Conservation (phyloP, 2,888 invertebrate genomes). For the Lydus trimaculatus region DNA sequence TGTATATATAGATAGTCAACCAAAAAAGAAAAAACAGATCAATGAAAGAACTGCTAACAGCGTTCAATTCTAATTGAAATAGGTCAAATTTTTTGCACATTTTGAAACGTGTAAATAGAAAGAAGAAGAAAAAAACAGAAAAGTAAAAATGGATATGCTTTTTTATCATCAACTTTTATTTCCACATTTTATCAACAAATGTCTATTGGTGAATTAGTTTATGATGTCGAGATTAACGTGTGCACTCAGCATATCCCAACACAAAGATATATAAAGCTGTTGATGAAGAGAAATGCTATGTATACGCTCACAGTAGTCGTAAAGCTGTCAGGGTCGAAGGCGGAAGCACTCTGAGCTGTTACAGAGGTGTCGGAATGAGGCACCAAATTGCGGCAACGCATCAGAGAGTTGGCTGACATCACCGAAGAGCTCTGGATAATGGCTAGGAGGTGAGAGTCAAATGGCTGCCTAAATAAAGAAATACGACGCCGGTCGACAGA, state of each 20-base stretch:
- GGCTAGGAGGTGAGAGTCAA: constrained; percentile 57
- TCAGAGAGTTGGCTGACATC: constrained; percentile 47
- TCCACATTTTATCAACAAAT: constrained; percentile 16
- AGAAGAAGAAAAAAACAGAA: neutral
- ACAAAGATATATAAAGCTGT: constrained; percentile 32
- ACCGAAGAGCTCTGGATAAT: constrained; percentile 50
- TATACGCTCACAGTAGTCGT: constrained; percentile 51
- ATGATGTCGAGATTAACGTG: constrained; percentile 36
- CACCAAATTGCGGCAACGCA: constrained; percentile 52
- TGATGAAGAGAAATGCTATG: constrained; percentile 58
- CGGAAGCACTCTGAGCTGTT: constrained; percentile 54
- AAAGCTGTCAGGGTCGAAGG: constrained; percentile 56
- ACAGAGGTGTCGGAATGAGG: constrained; percentile 50
- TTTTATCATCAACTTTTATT: neutral
- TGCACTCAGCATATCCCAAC: constrained; percentile 39
- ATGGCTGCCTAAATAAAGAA: constrained; percentile 61
- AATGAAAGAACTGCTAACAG: neutral
- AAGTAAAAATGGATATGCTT: neutral
- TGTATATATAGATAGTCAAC: constrained; percentile 18
- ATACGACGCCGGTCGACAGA: constrained; percentile 59
- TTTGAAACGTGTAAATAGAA: no score
- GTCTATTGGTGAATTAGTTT: constrained; percentile 28
- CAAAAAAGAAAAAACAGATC: neutral
- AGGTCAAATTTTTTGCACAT: no score
- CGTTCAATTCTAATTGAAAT: neutral